phyloP scores from a whole-genome alignment of 2,797 vertebrate species.

The Notamacropus eugenii region DNA sequence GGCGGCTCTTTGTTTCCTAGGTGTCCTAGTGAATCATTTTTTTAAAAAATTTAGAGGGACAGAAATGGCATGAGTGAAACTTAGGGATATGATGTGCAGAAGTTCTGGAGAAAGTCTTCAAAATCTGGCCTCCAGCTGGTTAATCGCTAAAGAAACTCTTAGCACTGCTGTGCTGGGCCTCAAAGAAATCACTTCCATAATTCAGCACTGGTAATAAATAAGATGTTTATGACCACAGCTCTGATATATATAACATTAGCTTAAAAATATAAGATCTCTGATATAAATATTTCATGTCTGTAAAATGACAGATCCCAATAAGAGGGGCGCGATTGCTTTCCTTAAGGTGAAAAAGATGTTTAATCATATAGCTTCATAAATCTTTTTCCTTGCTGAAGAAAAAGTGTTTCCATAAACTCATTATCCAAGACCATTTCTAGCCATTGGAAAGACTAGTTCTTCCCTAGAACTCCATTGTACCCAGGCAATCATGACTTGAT shows the following conservation, averaged over 20 bases:
- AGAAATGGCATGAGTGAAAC: neutral
- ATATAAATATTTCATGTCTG: conserved; percentile 62
- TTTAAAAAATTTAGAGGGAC: conserved; percentile 3
- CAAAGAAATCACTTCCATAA: conserved; percentile 27
- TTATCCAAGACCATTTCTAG: conserved; percentile 49
- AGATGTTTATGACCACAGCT: conserved; percentile 62
- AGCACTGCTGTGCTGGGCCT: neutral
- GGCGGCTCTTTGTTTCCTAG: neutral
- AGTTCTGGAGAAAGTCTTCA: neutral
- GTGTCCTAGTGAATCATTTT: neutral
- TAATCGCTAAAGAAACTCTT: conserved; percentile 28
- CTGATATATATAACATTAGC: conserved; percentile 54
- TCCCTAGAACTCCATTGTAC: conserved; percentile 26
- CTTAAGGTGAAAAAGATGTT: conserved; percentile 72
- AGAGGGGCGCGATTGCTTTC: conserved; percentile 65
- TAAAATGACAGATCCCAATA: conserved; percentile 64
- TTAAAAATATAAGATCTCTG: conserved; percentile 54
- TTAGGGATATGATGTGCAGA: neutral
- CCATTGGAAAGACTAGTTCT: conserved; percentile 52
- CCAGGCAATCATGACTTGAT: conserved; percentile 55
- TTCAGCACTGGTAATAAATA: conserved; percentile 43
- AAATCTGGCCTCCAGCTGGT: neutral
- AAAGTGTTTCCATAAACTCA: conserved; percentile 65
- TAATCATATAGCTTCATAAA: conserved; percentile 70
- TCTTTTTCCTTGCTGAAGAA: conserved; percentile 75